Base-by-base conservation (phyloP, 2,113 vertebrate species). In the Apeltes quadracus region DNA sequence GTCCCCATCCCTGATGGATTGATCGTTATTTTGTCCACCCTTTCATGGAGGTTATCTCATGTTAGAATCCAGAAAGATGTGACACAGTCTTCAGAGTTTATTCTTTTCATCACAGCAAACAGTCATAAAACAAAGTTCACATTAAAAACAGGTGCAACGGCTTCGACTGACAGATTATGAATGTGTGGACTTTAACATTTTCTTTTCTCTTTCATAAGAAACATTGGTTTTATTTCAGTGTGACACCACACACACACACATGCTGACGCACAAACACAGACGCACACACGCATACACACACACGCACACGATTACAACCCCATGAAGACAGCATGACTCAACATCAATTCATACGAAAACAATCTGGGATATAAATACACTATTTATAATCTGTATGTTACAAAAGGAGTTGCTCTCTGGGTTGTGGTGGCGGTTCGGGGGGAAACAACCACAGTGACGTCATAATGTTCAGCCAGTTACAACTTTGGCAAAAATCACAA, bases 321-420 rank as follows among this genome's bases (percentile, higher is more conserved):
- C 61, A 81, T 43, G 74, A 61, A 55, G 66, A 84, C 64, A 1
- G 82, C 61, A 72, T 58, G 53, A 82, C 46, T 44, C 4, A 1
- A 88, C 74, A 83, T 63, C 54, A 67, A 87, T 73, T 53, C 59
- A 61, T 89, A 87, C 85, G 84, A 89, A 86, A 87, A 78, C 73
- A 56, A 48, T 69, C 44, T 57, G 6, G 38, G 55, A 64, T 88
- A 86, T 72, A 90, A 90, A 90, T 83, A 83, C 76, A 81, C 1
- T 82, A 82, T 90, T 78, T 84, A 85, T 87, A 65, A 66, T 85
- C 75, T 70, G 65, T 81, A 87, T 81, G 78, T 18, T 84, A 88
- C 81, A 88, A 87, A 86, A 85, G 58, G 36, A 69, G 18, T 15
- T 69, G 61, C 53, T 63, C 79, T 61, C 29, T 0, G 78, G 82